Evolutionary conservation across 2,113 vertebrate genomes (phyloP).

Genomic region (Melanotaenia duboulayi): DNA sequence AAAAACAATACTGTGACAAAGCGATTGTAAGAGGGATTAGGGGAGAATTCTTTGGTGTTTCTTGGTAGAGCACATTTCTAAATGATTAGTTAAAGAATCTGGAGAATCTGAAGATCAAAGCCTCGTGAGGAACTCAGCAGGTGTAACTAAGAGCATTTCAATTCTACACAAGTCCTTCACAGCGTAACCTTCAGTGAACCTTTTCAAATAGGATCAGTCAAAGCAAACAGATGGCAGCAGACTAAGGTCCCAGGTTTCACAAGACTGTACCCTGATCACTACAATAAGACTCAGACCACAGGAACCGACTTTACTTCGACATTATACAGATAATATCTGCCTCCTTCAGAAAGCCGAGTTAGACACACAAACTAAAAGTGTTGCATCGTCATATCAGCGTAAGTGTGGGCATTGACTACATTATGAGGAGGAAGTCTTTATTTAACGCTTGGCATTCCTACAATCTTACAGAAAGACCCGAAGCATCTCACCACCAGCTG

Average conservation of each 20-base stretch:
- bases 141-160: conserved; percentile 32
- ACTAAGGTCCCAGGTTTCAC: conserved; percentile 36
- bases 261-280: background rate
- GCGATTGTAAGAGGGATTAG: too few species aligned
- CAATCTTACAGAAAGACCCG: too few species aligned
- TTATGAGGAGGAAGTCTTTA: too few species aligned
- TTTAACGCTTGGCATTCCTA: too few species aligned
- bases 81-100: conserved; percentile 23
- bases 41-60: background rate
- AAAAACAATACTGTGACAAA: background rate
- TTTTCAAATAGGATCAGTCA: conserved; percentile 76
- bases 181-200: conserved; percentile 67
- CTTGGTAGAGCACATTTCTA: background rate
- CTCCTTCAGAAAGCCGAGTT: too few species aligned
- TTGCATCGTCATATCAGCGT: too few species aligned
- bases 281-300: background rate
- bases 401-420: too few species aligned
- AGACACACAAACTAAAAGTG: too few species aligned
- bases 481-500: too few species aligned
- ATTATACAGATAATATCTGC: too few species aligned
- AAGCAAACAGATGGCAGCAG: conserved; percentile 72
- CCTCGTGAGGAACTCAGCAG: conserved; percentile 39
- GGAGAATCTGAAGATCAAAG: conserved; percentile 5
- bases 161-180: background rate
- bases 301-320: too few species aligned